phyloP scores from a whole-genome alignment of 2,888 invertebrate genomes.

The Drosophila nr. perissopoda region DNA sequence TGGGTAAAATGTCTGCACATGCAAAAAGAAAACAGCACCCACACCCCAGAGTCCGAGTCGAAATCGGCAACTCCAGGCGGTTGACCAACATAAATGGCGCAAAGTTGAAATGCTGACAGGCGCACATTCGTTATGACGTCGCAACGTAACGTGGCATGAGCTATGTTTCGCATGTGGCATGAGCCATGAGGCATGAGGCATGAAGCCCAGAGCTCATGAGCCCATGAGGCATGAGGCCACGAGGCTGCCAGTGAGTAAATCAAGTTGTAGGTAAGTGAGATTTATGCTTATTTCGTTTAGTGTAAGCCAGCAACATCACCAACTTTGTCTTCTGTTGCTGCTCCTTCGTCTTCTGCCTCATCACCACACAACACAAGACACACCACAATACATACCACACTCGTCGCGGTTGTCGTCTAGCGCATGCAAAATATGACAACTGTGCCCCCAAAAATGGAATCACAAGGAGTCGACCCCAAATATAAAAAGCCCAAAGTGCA shows the following conservation, averaged over 20 bases:
- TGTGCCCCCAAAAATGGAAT: constrained; percentile 37
- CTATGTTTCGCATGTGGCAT: constrained; percentile 26
- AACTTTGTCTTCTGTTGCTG: constrained; percentile 25
- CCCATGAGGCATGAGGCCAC: constrained; percentile 36
- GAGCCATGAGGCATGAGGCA: constrained; percentile 24
- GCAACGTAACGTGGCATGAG: constrained; percentile 48
- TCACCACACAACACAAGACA: background rate
- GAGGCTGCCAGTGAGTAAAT: constrained; percentile 69
- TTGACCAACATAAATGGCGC: constrained; percentile 83
- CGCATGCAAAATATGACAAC: constrained; percentile 76
- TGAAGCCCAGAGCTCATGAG: constrained; percentile 11
- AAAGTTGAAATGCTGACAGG: constrained; percentile 83
- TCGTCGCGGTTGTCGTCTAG: constrained; percentile 35
- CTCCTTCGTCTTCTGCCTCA: background rate
- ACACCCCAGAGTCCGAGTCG: constrained; percentile 25
- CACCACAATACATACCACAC: background rate
- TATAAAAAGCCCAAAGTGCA: constrained; percentile 36
- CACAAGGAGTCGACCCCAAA: constrained; percentile 34
- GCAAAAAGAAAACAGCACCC: constrained; percentile 60
- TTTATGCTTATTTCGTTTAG: constrained; percentile 81
- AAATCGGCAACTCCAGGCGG: constrained; percentile 30
- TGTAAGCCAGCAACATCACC: constrained; percentile 65
- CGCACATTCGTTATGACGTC: constrained; percentile 78
- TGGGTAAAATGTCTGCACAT: constrained; percentile 51
- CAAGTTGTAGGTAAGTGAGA: constrained; percentile 82